Evolutionary conservation across 2,888 invertebrate species (phyloP), one percentile per base, ranked within the genome.

Genomic region (Pseudococcus longispinus): DNA sequence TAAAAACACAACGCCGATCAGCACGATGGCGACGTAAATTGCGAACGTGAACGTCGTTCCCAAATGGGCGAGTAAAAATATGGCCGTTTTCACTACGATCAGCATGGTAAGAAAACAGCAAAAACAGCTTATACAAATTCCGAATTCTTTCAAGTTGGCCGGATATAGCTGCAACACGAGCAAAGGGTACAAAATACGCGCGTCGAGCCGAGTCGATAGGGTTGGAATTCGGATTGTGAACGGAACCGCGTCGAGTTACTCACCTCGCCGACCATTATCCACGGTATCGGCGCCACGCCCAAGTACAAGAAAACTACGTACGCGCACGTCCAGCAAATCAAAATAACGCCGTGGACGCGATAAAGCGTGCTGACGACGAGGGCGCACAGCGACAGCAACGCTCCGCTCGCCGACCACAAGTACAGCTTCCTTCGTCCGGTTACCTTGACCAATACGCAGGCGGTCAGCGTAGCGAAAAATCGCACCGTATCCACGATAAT

Each of bases 201-300:
- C n/a, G n/a, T n/a, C n/a, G n/a, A n/a, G n/a, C n/a, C n/a, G n/a
- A n/a, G n/a, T n/a, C n/a, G n/a, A n/a, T n/a, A n/a, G n/a, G n/a
- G n/a, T n/a, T n/a, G n/a, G n/a, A n/a, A n/a, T n/a, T n/a, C 37
- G 5, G 37, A 37, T 8, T 37, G 4, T 9, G 9, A 4, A 32
- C 3, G 32, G 2, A 32, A 5, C 3, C 5, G 5, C 32, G 32
- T 37, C 37, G 4, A 37, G 4, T 55, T 0, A 51, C 84, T 85
- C 23, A 85, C 85, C 74, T 85, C 85, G 37, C 65, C 60, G 5
- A 44, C 18, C 85, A 85, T 85, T n/a, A 85, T 37, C 85, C 85
- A 85, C 37, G 85, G 85, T 42, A 85, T 37, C 23, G 70, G 42
- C 13, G 65, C n/a, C 20, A 85, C n/a, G 29, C 85, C 85, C 0